These are phyloP conservation scores for Ceriagrion tenellum DNA, from an alignment of 2,888 invertebrate species.

Conservation along the genomic window DNA sequence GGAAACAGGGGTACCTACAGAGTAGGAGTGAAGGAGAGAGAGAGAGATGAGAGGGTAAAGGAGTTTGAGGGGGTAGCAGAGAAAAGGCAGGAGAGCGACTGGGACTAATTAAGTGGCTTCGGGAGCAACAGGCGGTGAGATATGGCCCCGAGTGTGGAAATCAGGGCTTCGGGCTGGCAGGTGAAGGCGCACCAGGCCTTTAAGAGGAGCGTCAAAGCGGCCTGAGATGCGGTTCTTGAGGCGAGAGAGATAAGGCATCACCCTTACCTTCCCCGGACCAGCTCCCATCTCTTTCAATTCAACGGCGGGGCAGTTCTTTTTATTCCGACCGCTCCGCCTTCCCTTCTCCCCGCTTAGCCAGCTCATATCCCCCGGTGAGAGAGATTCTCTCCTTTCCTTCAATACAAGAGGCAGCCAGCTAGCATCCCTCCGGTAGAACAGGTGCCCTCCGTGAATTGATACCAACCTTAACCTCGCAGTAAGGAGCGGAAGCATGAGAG, in stretches of 20 bases:
- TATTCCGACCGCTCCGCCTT: not conserved
- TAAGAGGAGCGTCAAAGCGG: constrained; percentile 21
- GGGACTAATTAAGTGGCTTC: constrained; percentile 61
- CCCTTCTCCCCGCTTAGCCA: not conserved
- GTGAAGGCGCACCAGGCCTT: constrained; percentile 40
- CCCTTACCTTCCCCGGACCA: not conserved
- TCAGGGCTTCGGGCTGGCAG: constrained; percentile 17
- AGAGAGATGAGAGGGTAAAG: not conserved
- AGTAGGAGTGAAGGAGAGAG: not conserved
- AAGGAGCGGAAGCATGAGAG: not conserved
- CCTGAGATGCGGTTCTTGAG: not conserved
- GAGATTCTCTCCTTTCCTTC: not conserved
- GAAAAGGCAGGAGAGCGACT: constrained; percentile 10
- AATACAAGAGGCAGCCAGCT: not conserved
- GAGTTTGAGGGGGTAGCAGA: not conserved
- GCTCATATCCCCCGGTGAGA: not conserved
- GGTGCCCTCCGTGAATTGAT: not conserved
- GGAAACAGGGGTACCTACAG: too few species aligned
- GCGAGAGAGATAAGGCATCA: constrained; percentile 50
- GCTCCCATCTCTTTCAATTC: constrained; percentile 23
- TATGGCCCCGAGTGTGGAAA: constrained; percentile 51
- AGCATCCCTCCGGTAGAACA: not conserved
- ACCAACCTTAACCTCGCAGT: not conserved
- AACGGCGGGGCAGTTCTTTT: not conserved
- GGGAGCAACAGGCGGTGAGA: constrained; percentile 49